Evolutionary conservation across 2,113 vertebrate species (phyloP).

Genomic region (Oostethus manadensis): DNA sequence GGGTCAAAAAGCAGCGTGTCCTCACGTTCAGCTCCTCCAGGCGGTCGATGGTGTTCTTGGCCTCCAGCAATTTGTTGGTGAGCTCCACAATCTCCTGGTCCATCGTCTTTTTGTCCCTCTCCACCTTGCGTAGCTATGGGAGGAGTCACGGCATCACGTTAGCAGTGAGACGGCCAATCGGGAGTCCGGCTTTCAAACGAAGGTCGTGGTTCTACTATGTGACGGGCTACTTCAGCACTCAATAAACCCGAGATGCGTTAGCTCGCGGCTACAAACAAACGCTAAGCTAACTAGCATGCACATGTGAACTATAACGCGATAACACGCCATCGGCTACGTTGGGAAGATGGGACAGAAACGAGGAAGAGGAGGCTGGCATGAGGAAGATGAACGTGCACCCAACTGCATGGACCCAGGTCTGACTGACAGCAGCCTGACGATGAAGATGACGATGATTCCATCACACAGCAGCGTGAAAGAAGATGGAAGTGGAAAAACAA

Average conservation of each 20-base stretch:
- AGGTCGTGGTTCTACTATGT: neutral
- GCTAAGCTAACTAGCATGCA: neutral
- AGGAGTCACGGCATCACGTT: constrained; percentile 6
- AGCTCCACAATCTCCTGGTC: constrained; percentile 98
- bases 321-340: neutral
- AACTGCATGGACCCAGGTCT: constrained; percentile 99
- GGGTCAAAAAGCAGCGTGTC: neutral
- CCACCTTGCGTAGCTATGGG: constrained; percentile 90
- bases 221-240: neutral
- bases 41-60: constrained; percentile 91
- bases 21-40: constrained; percentile 92
- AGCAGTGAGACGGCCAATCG: constrained; percentile 11
- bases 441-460: constrained; percentile 65
- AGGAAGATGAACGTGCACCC: constrained; percentile 75
- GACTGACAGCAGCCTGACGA: constrained; percentile 93
- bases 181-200: constrained; percentile 1
- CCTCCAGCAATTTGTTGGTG: constrained; percentile 93
- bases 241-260: neutral
- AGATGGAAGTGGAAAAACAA: constrained; percentile 40
- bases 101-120: constrained; percentile 92
- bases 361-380: neutral
- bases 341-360: constrained; percentile 6
- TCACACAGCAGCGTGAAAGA: constrained; percentile 78
- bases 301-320: neutral
- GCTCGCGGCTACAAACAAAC: too few relatives aligned